Evolutionary conservation across 1,140 invertebrate genomes (phyloP).

Genomic region (Drosophila pachea): DNA sequence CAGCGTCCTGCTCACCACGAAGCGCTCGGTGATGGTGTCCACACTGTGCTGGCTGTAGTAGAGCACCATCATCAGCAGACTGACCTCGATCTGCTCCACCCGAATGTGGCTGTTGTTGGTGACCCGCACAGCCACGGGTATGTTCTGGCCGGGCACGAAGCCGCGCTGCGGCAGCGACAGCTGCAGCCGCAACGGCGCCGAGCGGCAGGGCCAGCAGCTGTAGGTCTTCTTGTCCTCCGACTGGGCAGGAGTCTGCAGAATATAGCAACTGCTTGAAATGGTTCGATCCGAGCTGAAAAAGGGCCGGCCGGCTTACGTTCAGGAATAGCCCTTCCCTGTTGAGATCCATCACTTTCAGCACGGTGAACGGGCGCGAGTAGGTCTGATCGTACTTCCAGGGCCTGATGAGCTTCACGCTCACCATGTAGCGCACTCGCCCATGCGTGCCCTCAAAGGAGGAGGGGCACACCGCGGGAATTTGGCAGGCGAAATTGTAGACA

Average conservation of each 20-base stretch:
- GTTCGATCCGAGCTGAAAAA: too few relatives aligned
- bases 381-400: constrained; percentile 88
- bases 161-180: constrained; percentile 65
- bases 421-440: constrained; percentile 84
- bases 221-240: constrained; percentile 58
- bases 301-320: constrained; percentile 41
- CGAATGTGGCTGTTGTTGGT: constrained; percentile 79
- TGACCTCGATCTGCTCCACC: constrained; percentile 79
- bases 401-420: constrained; percentile 84
- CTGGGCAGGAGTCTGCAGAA: constrained; percentile 54
- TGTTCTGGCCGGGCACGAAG: constrained; percentile 68
- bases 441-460: constrained; percentile 86
- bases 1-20: constrained; percentile 80
- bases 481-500: constrained; percentile 81
- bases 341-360: constrained; percentile 85
- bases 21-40: constrained; percentile 80
- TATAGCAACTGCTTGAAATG: too few relatives aligned
- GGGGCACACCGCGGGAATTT: constrained; percentile 81
- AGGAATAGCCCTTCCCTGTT: constrained; percentile 80
- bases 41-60: constrained; percentile 79
- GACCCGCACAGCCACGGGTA: constrained; percentile 54
- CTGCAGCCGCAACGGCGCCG: constrained; percentile 53
- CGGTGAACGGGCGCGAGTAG: constrained; percentile 85
- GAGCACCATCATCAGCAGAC: constrained; percentile 79
- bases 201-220: constrained; percentile 67